These are phyloP conservation scores for Bombus turneri DNA, from an alignment of 1,140 invertebrate species.

Conservation along the genomic window DNA sequence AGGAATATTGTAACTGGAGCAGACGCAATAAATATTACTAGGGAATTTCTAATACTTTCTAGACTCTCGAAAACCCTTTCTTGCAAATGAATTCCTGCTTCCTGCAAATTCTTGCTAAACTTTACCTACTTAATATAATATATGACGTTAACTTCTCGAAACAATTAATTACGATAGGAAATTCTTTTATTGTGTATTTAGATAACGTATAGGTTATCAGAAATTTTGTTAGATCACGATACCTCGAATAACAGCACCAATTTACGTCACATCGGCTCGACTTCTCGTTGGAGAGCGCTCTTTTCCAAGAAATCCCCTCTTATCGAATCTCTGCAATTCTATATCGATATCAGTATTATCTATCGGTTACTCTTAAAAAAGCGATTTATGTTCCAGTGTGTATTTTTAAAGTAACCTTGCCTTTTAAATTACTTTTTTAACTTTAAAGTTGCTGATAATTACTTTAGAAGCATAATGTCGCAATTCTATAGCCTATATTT, in stretches of 20 bases:
- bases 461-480: background rate
- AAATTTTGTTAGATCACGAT: slow-evolving; percentile 10
- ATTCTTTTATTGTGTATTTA: background rate
- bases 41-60: slow-evolving; percentile 5
- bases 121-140: background rate
- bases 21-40: slow-evolving; percentile 2
- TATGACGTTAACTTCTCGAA: background rate
- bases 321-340: background rate
- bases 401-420: too few relatives aligned
- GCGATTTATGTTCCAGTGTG: background rate
- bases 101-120: background rate
- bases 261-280: slow-evolving; percentile 17
- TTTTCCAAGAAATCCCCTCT: background rate
- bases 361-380: background rate
- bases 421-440: too few relatives aligned
- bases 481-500: background rate
- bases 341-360: slow-evolving; percentile 25
- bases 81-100: background rate
- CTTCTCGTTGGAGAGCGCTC: background rate
- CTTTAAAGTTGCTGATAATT: background rate
- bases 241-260: background rate
- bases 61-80: background rate
- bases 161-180: background rate
- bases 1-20: background rate
- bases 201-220: background rate